Conservation (phyloP, 1,140 invertebrate species). For the Drosophila busckii region DNA sequence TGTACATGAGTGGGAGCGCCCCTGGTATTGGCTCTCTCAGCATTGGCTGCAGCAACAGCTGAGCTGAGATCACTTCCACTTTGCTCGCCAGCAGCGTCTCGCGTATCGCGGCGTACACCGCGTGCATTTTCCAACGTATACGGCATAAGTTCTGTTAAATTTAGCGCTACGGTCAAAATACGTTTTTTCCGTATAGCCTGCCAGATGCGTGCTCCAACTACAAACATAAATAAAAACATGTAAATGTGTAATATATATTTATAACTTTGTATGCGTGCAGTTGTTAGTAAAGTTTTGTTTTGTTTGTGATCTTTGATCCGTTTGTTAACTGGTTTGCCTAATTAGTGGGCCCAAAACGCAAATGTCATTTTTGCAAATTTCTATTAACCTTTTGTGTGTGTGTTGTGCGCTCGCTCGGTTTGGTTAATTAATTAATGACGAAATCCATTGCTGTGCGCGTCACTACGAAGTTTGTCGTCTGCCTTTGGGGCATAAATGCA, state of each 20-base stretch:
- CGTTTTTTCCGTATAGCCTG: constrained; percentile 21
- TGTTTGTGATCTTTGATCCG: constrained; percentile 12
- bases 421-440: constrained; percentile 71
- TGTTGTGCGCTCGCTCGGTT: too few relatives aligned
- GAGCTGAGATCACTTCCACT: constrained; percentile 60
- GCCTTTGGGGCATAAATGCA: constrained; percentile 65
- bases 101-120: constrained; percentile 59
- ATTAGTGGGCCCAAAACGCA: constrained; percentile 27
- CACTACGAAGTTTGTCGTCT: constrained; percentile 55
- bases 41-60: constrained; percentile 58
- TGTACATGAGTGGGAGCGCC: constrained; percentile 62
- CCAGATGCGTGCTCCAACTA: constrained; percentile 23
- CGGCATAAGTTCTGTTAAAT: constrained; percentile 39
- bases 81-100: constrained; percentile 19
- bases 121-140: constrained; percentile 21
- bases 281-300: constrained; percentile 10
- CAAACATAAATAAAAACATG: not conserved
- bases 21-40: constrained; percentile 49
- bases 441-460: constrained; percentile 43
- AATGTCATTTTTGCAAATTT: constrained; percentile 56
- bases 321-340: constrained; percentile 15
- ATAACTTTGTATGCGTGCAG: not conserved
- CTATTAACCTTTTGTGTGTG: constrained; percentile 66
- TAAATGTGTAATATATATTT: not conserved
- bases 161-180: constrained; percentile 49